These are phyloP conservation scores for Mionectes olivaceus DNA, from an alignment of 2,797 vertebrate species.

Conservation along the genomic window DNA sequence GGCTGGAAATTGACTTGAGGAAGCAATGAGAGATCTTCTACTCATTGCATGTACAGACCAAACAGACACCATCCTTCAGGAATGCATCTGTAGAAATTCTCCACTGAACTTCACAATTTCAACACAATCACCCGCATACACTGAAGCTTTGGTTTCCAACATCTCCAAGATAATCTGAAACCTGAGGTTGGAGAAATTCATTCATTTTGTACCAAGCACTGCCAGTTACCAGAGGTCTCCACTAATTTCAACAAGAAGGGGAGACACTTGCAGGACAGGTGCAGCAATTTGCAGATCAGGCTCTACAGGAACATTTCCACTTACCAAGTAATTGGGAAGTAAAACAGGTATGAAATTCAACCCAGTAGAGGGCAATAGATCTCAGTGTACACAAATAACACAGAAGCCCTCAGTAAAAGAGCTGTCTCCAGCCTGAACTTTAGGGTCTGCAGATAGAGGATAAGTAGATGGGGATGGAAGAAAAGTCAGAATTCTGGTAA, in stretches of 20 bases:
- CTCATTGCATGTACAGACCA: not conserved
- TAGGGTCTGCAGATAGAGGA: not conserved
- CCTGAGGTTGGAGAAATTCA: not conserved
- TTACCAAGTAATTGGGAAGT: not conserved
- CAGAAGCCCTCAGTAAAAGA: not conserved
- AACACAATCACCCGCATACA: not conserved
- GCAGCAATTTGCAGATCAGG: not conserved
- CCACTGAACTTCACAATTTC: not conserved
- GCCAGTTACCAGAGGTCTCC: not conserved
- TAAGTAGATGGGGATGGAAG: not conserved
- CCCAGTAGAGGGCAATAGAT: constrained; percentile 41
- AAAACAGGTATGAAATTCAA: not conserved
- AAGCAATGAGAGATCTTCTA: not conserved
- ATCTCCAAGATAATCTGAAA: not conserved
- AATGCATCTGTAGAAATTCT: not conserved
- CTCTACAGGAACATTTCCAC: not conserved
- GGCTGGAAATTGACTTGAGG: not conserved
- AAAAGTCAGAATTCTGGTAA: not conserved
- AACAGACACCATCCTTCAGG: not conserved
- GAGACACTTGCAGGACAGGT: not conserved
- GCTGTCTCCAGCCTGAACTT: not conserved
- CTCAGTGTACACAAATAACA: not conserved
- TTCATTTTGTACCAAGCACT: not conserved
- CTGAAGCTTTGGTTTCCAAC: rapidly evolving
- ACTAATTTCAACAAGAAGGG: not conserved